Conservation (phyloP, 2,888 invertebrate genomes). For the Ornithoptera priamus region DNA sequence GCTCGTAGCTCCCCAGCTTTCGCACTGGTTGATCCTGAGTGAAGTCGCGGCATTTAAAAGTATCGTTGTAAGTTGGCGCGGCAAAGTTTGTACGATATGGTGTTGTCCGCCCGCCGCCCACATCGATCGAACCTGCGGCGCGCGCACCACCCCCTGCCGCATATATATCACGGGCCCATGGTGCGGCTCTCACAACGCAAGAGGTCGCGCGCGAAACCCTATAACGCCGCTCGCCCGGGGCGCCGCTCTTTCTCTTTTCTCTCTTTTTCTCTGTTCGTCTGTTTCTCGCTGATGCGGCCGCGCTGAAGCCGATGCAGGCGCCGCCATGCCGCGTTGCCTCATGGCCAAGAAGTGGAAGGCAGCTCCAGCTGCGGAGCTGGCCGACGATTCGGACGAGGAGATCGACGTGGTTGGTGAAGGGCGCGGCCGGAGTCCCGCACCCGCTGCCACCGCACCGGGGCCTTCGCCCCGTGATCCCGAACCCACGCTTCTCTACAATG, state of each 20-base stretch:
- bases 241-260: conserved; percentile 75
- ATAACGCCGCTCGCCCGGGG: conserved; percentile 70
- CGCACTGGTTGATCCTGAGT: conserved; percentile 68
- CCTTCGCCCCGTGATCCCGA: conserved; percentile 85
- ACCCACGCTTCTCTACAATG: conserved; percentile 88
- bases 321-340: conserved; percentile 95
- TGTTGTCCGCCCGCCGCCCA: conserved; percentile 49
- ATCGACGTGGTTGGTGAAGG: conserved; percentile 94
- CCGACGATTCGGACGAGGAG: conserved; percentile 86
- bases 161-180: conserved; percentile 73
- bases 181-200: conserved; percentile 77
- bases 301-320: conserved; percentile 79
- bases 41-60: conserved; percentile 47
- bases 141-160: conserved; percentile 63
- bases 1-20: conserved; percentile 35
- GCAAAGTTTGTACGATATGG: conserved; percentile 63
- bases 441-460: conserved; percentile 82
- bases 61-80: conserved; percentile 63
- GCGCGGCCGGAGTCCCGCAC: conserved; percentile 77
- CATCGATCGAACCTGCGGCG: conserved; percentile 70
- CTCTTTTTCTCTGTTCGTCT: conserved; percentile 78
- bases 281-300: conserved; percentile 76
- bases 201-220: conserved; percentile 78
- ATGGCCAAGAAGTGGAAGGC: conserved; percentile 98
- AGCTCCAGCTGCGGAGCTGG: conserved; percentile 78